Base-by-base conservation (phyloP, 2,888 invertebrate species). In the Ectropis crepuscularia region DNA sequence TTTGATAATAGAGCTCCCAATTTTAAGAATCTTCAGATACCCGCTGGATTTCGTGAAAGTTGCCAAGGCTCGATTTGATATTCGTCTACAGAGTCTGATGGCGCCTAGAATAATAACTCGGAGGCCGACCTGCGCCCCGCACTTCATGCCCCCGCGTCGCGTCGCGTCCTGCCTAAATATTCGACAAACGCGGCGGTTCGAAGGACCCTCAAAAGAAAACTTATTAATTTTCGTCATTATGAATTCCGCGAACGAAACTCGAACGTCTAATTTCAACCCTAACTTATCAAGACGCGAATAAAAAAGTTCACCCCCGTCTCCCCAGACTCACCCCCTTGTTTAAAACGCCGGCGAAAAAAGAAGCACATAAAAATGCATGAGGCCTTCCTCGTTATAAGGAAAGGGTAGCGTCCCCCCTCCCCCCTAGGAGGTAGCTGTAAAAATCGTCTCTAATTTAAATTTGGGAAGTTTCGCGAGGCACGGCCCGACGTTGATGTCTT, bases 351-450 rank as follows among this genome's bases (percentile, higher is more conserved):
- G 82, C 92, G 92, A 93, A 93, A 93, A 93, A 93, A 93, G 93
- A 92, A 93, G 93, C 92, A 93, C 93, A 93, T 93, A 93, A 93
- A 93, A 93, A 93, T 93, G 93, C 93, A 93, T 93, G 93, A 93
- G 93, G 93, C 93, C 92, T 91, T 93, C 93, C 92, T 93, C 92
- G 93, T 93, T 92, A 93, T 92, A 92, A 93, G 93, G 92, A 93
- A 93, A 93, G 93, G 93, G 93, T 91, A 93, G 90, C 87, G 79
- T 75, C 82, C 86, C 89, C 90, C 87, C 78, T 67, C 74, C 72
- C 76, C 83, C 85, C 84, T 76, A 87, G 90, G 91, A 88, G 92
- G 92, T 89, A 88, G 92, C 91, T 92, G 92, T 91, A 92, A 92
- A 92, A 92, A 92, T 92, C 92, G 92, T 92, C 92, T 92, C 90